Evolutionary conservation across 1,140 invertebrate genomes (phyloP), one percentile per base, ranked within the genome.

Genomic region (Trigoniulus corallinus): DNA sequence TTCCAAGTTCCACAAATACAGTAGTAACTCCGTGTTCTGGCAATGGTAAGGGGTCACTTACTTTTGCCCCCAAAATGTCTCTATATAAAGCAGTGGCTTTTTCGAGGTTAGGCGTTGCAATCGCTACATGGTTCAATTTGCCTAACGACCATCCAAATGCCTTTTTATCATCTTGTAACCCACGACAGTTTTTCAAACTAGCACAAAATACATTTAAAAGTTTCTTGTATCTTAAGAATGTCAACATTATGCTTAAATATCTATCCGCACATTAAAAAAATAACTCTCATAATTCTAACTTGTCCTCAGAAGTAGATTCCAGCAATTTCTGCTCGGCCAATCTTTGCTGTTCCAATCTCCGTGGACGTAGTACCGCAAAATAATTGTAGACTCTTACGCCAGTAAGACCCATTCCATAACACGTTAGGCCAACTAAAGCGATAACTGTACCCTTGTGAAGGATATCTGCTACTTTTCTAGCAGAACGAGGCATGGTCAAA

Each of bases 1-100:
- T 76, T 18, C 71, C 72, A 12, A 78, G 64, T 51, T 77, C 67
- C 22, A 80, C 71, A 65, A 80, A 80, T n/a, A 78, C 74, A 12
- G 74, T 76, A 27, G 73, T 72, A 3, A 79, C 77, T 20, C 77
- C 77, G 66, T 79, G 76, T 7, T 75, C 73, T 25, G 71, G 69
- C 44, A 74, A 65, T 47, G 61, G 56, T 49, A 65, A 52, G 13
- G 61, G 55, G 20, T 56, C 55, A 55, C 64, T 67, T n/a, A 78
- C 73, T 59, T 72, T 67, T 15, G 72, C 73, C 43, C 72, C 71
- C 2, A 78, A 59, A 13, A 76, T 62, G 64, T 78, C 69, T 55
- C 66, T 68, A 57, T 75, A 78, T 26, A 78, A 61, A 26, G 60
- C 53, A 2, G 69, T 59, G 26, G 72, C 65, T 56, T 74, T 71